Percentiles rank a stretch among this genome's conserved stretches.
phyloP scores from a whole-genome alignment of 2,888 invertebrate genomes.

The Eubasilissa splendida region DNA sequence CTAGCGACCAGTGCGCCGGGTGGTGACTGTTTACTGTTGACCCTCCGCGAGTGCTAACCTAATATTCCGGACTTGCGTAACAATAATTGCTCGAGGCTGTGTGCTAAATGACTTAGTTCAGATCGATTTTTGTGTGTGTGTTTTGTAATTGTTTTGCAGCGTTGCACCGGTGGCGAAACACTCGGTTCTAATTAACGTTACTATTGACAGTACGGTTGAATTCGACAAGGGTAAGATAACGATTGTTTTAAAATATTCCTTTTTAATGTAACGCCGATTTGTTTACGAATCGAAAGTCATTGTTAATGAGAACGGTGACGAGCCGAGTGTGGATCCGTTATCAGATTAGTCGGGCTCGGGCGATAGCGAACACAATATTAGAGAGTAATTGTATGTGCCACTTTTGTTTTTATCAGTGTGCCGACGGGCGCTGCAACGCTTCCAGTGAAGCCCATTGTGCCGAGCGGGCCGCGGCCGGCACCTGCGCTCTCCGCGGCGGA shows the following conservation, averaged over 20 bases:
- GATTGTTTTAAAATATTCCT: background rate
- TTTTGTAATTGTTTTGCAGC: slow-evolving; percentile 25
- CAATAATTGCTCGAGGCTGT: slow-evolving; percentile 17
- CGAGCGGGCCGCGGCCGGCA: slow-evolving; percentile 2
- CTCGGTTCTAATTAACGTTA: slow-evolving; percentile 20
- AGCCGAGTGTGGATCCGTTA: too few relatives aligned
- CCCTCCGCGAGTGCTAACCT: slow-evolving; percentile 1
- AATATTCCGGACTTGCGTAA: slow-evolving; percentile 26
- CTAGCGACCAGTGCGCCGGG: background rate
- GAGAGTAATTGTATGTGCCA: slow-evolving; percentile 23
- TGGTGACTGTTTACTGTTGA: slow-evolving; percentile 8
- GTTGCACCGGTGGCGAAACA: background rate
- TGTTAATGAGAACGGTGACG: too few relatives aligned
- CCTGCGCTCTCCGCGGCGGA: slow-evolving; percentile 20
- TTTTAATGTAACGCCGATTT: background rate
- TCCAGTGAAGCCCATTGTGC: slow-evolving; percentile 27
- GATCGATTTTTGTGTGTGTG: slow-evolving; percentile 19
- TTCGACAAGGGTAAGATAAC: slow-evolving; percentile 8
- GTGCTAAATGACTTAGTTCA: slow-evolving; percentile 21
- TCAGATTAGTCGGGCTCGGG: background rate
- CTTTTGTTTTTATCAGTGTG: slow-evolving; percentile 26
- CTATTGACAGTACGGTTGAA: slow-evolving; percentile 8
- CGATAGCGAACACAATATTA: background rate
- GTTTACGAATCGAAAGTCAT: too few relatives aligned
- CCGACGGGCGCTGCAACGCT: slow-evolving; percentile 30